Base-by-base conservation (phyloP, 2,888 invertebrate genomes). In the Leptarthrus brevirostris region DNA sequence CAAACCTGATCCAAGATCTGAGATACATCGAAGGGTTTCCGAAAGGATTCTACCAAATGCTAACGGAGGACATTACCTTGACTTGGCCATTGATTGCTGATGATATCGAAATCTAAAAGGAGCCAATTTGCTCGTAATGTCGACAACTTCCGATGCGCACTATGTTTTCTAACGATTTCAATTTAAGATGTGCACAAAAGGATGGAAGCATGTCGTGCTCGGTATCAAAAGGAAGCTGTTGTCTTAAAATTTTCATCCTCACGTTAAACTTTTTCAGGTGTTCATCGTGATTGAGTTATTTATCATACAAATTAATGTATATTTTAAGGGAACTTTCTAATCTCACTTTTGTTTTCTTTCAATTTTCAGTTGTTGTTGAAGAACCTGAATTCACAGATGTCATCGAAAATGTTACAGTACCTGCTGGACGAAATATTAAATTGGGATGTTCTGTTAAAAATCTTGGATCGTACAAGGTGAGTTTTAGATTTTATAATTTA, bases 331-430 rank as follows among this genome's bases (percentile, higher is more conserved):
- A 8, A 5, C 8, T 30, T 30, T 8, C 2, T 49, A 20, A 20
- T 52, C 18, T 52, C 10, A 10, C 30, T 69, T 54, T 70, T 14
- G 24, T 36, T 74, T 40, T 73, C 58, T 53, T 61, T 36, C 80
- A 86, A 86, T 84, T 90, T 91, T 75, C 89, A 93, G 85, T 78
- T 77, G 89, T 92, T 79, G 89, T 90, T 78, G 92, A 92, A 82
- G 95, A 95, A 86, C 96, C 96, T 40, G 94, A 95, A 86, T 96
- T 96, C 86, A 91, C 93, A 76, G 95, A 95, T 85, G 90, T 92
- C 81, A 95, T 96, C 83, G 93, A 94, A 86, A 96, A 96, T 87
- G 92, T 94, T 81, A 96, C 95, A 76, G 94, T 85, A 82, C 86
- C 85, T 81, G 94, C 95, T 76, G 96, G 96, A 78, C 89, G 95